Conservation (phyloP, 2,113 vertebrate species). For the Microcebus ravelobensis region DNA sequence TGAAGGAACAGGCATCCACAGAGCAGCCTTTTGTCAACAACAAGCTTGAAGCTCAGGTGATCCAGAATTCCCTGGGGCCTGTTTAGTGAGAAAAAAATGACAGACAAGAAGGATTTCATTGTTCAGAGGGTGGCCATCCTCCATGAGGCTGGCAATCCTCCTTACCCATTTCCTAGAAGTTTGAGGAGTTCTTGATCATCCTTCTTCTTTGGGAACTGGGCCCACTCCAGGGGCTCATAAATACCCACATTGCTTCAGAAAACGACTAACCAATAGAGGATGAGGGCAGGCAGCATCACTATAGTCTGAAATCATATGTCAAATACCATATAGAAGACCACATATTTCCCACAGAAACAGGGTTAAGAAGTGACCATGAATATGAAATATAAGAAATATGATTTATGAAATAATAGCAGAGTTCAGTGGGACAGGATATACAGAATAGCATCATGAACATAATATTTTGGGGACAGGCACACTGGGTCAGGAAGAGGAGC, state of each 20-base stretch:
- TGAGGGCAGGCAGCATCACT: background rate
- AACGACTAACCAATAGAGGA: background rate
- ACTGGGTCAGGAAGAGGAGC: background rate
- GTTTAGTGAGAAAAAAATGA: background rate
- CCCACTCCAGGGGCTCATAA: background rate
- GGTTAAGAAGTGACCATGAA: background rate
- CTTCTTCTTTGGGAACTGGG: background rate
- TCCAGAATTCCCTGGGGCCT: background rate
- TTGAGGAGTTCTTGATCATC: background rate
- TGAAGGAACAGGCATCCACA: background rate
- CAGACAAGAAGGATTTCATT: background rate
- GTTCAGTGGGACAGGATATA: background rate
- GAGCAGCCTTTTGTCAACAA: background rate
- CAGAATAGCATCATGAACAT: background rate
- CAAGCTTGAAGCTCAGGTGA: background rate
- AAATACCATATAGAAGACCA: background rate
- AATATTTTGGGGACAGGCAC: background rate
- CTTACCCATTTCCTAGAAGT: background rate
- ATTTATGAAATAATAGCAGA: background rate
- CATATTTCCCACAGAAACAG: constrained; percentile 1
- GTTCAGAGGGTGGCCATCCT: background rate
- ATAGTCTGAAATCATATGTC: background rate
- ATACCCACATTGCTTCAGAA: background rate
- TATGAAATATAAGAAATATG: background rate
- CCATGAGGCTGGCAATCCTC: background rate